Percentiles rank a stretch among this genome's conserved stretches.
Conservation (phyloP, 2,888 invertebrate genomes). For the Amphipyra tragopoginis region DNA sequence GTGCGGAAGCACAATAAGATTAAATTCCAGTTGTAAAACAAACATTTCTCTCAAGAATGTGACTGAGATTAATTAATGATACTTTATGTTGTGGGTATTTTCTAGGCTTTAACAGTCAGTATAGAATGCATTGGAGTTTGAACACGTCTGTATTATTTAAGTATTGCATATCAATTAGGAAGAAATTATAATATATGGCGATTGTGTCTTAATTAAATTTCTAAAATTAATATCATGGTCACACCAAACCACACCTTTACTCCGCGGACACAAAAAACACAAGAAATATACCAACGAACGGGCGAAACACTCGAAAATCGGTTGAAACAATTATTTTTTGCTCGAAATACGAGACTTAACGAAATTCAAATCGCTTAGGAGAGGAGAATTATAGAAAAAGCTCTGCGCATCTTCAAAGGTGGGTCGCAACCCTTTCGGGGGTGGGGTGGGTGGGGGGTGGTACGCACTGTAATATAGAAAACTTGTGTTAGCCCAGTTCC, state of each 20-base stretch:
- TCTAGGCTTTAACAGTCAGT: too few relatives aligned
- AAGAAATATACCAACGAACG: conserved; percentile 66
- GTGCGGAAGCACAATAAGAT: too few relatives aligned
- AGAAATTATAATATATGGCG: too few relatives aligned
- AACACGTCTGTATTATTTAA: too few relatives aligned
- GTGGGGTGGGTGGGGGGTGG: conserved; percentile 64
- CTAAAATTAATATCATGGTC: neutral
- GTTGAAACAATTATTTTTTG: conserved; percentile 88
- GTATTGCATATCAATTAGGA: too few relatives aligned
- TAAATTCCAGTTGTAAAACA: too few relatives aligned
- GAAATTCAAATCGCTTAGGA: conserved; percentile 89
- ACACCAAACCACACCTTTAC: conserved; percentile 65
- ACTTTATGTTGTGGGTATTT: too few relatives aligned
- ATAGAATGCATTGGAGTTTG: too few relatives aligned
- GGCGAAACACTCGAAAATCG: conserved; percentile 81
- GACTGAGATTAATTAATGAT: too few relatives aligned
- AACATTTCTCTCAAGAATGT: too few relatives aligned
- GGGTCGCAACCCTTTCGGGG: conserved; percentile 83
- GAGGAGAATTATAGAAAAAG: conserved; percentile 88
- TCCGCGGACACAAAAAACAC: conserved; percentile 62
- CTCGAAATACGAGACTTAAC: conserved; percentile 88
- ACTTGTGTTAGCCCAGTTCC: conserved; percentile 90
- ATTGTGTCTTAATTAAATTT: too few relatives aligned
- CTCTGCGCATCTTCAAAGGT: conserved; percentile 89
- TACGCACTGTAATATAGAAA: conserved; percentile 89